Base-by-base conservation (phyloP, 2,888 invertebrate species). In the Brachypterus glaber region DNA sequence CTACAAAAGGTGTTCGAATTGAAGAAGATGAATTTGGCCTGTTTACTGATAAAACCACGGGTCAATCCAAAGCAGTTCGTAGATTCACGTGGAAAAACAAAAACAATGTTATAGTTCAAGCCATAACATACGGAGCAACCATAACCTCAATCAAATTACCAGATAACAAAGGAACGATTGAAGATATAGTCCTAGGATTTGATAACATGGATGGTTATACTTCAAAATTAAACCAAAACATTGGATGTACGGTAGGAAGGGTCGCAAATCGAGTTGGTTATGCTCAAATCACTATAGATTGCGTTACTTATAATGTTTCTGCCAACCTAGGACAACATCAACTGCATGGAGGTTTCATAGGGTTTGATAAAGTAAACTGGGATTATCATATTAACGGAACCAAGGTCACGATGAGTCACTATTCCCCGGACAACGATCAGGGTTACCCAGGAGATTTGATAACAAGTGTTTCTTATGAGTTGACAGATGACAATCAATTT, bases 371-470 rank as follows among this genome's bases (percentile, higher is more conserved):
- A 69, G 74, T 73, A 45, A 52, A 54, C 44, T 89, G 88, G 88
- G 68, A 75, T 12, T 71, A 77, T 2, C 67, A 71, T 47, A 70
- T 79, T 1, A 63, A 64, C 24, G 78, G 72, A 0, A 70, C 69
- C 32, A 74, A 72, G 47, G 77, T 92, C 1, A 71, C 76, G 1
- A 74, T 93, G 71, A 77, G 74, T 26, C 80, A 89, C 53, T 64
- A 78, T 1, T 90, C 89, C 32, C 72, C 75, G 3, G 82, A 88
- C 49, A 79, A 80, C 8, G 82, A 88, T 52, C 89, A 93, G 63
- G 90, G 90, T 1, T 96, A 82, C 64, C 95, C 95, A 0, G 95
- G 95, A 1, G 74, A 79, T 29, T 69, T 93, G 7, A 71, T 78
- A 48, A 77, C 77, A 1, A 78, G 77, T 30, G 75, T 82, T 1